Base-by-base conservation (phyloP, 2,797 vertebrate species). In the Scyliorhinus canicula region DNA sequence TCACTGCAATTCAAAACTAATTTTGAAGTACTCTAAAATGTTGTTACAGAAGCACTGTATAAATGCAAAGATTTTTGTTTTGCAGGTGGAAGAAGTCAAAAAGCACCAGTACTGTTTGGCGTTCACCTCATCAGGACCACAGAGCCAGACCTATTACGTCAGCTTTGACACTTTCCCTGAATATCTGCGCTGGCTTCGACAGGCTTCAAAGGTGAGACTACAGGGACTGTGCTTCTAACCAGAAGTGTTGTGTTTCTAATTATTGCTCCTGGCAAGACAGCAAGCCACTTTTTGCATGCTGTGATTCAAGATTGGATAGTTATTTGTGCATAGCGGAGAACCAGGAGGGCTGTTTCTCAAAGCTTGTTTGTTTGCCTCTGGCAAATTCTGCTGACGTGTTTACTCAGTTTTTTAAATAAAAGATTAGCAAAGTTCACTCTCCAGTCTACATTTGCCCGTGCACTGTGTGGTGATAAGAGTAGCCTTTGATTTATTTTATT, bases 51-150 rank as follows among this genome's bases (percentile, higher is more conserved):
- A 24, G 74, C 96, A 47, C 90, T 88, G 0, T 71, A 95, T 40
- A 67, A 79, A 95, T 67, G 95, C 4, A 2, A 0, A 79, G 95
- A 85, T 95, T 55, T 96, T 65, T 96, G 82, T 77, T 0, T 47
- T 96, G 55, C 96, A 99, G 99, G 99, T 99, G 96, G 99, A 99
- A 97, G 99, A 99, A 97, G 98, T 99, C 96, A 99, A 98, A 96
- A 99, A 98, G 97, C 99, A 99, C 98, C 98, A 97, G 97, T 99
- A 99, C 97, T 99, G 99, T 96, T 97, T 99, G 97, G 98, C 99
- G 57, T 98, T 99, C 97, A 99, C 98, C 97, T 99, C 99, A 0
- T 98, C 99, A 31, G 99, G 98, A 74, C 98, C 99, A 96, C 99
- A 99, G 96, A 99, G 98, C 97, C 99, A 99, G 97, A 99, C 98